phyloP scores from a whole-genome alignment of 1,140 invertebrate species.

The Trypoxylus dichotomus region DNA sequence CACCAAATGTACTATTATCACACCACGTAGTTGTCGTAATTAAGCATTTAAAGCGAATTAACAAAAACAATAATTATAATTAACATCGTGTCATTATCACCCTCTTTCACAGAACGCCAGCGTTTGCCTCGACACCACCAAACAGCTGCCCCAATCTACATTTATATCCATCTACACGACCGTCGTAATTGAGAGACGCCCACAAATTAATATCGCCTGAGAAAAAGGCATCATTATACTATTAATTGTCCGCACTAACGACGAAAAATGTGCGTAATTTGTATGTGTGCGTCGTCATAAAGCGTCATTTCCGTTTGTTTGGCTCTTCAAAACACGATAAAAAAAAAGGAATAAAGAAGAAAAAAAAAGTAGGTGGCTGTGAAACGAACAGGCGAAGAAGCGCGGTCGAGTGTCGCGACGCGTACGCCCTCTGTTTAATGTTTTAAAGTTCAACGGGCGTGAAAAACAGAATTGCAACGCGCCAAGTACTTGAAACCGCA shows the following conservation, averaged over 20 bases:
- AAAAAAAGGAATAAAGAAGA: neutral
- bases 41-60: neutral
- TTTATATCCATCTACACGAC: neutral
- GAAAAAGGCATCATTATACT: neutral
- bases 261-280: neutral
- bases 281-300: neutral
- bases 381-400: neutral
- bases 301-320: neutral
- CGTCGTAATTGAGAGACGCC: neutral
- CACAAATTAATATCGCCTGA: conserved; percentile 2
- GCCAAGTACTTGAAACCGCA: neutral
- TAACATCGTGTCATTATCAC: neutral
- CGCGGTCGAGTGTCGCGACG: neutral
- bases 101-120: neutral
- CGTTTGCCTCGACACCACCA: neutral
- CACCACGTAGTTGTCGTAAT: neutral
- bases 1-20: too few species aligned
- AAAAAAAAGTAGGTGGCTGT: neutral
- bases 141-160: neutral
- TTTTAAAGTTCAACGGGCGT: neutral
- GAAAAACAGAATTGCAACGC: neutral
- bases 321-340: neutral
- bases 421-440: neutral
- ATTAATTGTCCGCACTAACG: neutral
- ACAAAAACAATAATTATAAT: neutral